Evolutionary conservation across 53 echinoderm and acorn worm genomes (phyloP).

Genomic region (Hippasteria phrygiana): DNA sequence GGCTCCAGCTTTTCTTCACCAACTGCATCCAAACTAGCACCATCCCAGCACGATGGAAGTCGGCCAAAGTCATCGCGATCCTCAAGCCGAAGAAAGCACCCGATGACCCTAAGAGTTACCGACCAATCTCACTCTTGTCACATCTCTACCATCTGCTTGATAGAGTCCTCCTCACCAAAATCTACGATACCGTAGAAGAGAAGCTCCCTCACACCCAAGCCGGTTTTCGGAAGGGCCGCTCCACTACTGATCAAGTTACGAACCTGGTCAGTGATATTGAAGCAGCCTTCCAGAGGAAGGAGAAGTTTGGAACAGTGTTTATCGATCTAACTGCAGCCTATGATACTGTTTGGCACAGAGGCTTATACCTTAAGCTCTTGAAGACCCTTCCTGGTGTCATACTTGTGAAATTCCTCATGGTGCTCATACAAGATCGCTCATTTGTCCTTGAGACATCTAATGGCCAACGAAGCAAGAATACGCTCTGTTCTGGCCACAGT

Average conservation of each 20-base stretch:
- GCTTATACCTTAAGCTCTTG: slow-evolving; percentile 6
- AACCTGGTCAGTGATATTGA: not conserved
- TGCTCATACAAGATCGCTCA: not conserved
- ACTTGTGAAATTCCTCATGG: slow-evolving; percentile 2
- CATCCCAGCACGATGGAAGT: not conserved
- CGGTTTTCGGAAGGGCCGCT: not conserved
- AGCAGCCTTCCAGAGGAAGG: not conserved
- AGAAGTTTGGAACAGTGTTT: not conserved
- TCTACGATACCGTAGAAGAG: not conserved
- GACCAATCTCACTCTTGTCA: too few relatives aligned
- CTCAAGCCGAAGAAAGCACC: not conserved
- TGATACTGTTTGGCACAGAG: not conserved
- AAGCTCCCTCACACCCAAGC: not conserved
- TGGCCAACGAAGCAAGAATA: too few relatives aligned
- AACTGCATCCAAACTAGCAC: not conserved
- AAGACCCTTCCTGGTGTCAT: slow-evolving; percentile 9
- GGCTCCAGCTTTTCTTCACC: not conserved
- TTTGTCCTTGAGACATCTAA: not conserved
- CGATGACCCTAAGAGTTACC: not conserved
- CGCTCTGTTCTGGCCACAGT: not conserved
- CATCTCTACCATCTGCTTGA: not conserved
- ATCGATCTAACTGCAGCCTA: not conserved
- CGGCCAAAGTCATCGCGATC: not conserved
- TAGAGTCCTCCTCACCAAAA: not conserved
- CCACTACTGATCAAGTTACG: not conserved